phyloP scores from a whole-genome alignment of 2,888 invertebrate species.

The Xestia rhomboidea region DNA sequence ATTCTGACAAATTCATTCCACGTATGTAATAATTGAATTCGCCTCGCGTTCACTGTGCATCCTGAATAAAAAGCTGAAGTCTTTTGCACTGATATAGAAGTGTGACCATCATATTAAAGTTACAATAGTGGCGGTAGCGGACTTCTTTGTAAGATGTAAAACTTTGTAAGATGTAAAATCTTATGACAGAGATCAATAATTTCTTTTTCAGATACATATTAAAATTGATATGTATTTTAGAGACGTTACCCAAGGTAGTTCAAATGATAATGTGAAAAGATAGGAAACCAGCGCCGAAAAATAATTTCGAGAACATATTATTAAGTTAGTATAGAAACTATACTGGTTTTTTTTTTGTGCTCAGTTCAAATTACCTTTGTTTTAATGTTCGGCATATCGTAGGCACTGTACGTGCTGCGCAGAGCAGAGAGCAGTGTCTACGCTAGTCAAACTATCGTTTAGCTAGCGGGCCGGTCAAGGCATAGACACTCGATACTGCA shows the following conservation, averaged over 20 bases:
- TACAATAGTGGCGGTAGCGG: constrained; percentile 63
- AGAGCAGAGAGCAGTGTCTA: constrained; percentile 18
- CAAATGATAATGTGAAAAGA: constrained; percentile 63
- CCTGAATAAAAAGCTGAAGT: constrained; percentile 63
- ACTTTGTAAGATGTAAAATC: constrained; percentile 65
- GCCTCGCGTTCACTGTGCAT: constrained; percentile 85
- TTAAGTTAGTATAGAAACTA: constrained; percentile 25
- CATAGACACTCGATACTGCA: constrained; percentile 11
- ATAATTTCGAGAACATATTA: constrained; percentile 49
- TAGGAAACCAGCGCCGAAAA: constrained; percentile 45
- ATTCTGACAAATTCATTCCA: constrained; percentile 86
- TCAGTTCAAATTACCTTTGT: constrained; percentile 42
- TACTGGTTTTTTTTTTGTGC: constrained; percentile 55
- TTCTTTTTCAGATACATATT: constrained; percentile 78
- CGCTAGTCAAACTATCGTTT: constrained; percentile 30
- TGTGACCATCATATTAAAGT: constrained; percentile 77
- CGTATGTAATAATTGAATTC: constrained; percentile 83
- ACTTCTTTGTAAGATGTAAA: constrained; percentile 63
- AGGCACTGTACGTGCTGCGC: constrained; percentile 20
- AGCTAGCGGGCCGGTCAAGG: constrained; percentile 21
- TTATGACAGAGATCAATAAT: constrained; percentile 81
- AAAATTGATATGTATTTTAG: constrained; percentile 85
- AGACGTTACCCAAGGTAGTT: constrained; percentile 70
- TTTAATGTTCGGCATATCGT: constrained; percentile 31
- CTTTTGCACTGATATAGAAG: constrained; percentile 60